Evolutionary conservation across 2,113 vertebrate genomes (phyloP).

Genomic region (Toxotes chatareus): DNA sequence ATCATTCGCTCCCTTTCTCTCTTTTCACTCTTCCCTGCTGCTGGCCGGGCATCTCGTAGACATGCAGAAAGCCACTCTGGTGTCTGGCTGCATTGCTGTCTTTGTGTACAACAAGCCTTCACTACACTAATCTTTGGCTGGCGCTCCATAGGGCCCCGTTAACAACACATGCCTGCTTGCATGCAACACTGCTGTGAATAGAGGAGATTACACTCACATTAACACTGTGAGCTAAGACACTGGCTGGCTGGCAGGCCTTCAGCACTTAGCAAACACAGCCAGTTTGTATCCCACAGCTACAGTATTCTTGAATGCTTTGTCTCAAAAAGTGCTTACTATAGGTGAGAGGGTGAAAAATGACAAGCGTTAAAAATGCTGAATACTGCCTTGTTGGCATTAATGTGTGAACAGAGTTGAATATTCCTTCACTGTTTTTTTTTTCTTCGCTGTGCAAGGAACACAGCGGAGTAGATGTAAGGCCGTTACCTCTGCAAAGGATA

Average conservation of each 20-base stretch:
- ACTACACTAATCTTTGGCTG: slow-evolving; percentile 68
- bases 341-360: slow-evolving; percentile 18
- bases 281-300: slow-evolving; percentile 40
- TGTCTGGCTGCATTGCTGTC: slow-evolving; percentile 42
- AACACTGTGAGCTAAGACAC: slow-evolving; percentile 55
- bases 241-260: slow-evolving; percentile 42
- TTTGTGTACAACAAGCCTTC: slow-evolving; percentile 58
- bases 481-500: neutral
- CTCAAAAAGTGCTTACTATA: slow-evolving; percentile 34
- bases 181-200: slow-evolving; percentile 52
- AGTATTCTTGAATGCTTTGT: slow-evolving; percentile 30
- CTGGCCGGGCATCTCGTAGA: slow-evolving; percentile 13
- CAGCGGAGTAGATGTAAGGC: neutral
- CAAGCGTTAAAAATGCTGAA: slow-evolving; percentile 31
- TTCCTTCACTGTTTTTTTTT: neutral
- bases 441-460: neutral
- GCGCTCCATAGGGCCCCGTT: slow-evolving; percentile 52
- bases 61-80: slow-evolving; percentile 46
- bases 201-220: slow-evolving; percentile 70
- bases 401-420: neutral
- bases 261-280: slow-evolving; percentile 37
- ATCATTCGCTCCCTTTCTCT: slow-evolving; percentile 6
- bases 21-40: slow-evolving; percentile 23
- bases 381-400: slow-evolving; percentile 3
- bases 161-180: slow-evolving; percentile 60